These are phyloP conservation scores for Lycocerus yunnanus DNA, from an alignment of 2,888 invertebrate genomes.

Conservation along the genomic window DNA sequence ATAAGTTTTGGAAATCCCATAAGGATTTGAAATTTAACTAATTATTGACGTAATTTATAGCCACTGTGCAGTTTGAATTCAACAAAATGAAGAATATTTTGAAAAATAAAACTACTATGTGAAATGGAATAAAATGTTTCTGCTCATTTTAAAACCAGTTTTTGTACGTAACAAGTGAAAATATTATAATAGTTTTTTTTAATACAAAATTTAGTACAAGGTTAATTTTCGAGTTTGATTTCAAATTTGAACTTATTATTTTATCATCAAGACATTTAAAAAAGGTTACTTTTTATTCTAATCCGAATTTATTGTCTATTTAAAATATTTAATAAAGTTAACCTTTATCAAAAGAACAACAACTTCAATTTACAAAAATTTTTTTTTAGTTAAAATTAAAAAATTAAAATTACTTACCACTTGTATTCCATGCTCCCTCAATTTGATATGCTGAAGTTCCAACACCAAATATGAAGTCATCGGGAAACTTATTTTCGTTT, in stretches of 20 bases:
- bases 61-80: not conserved
- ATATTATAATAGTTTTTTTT: not conserved
- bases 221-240: not conserved
- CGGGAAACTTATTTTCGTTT: conserved; percentile 37
- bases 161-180: not conserved
- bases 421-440: conserved; percentile 52
- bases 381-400: too few relatives aligned
- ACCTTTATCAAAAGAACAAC: too few relatives aligned
- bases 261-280: not conserved
- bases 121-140: not conserved
- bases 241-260: not conserved
- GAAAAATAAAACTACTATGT: not conserved
- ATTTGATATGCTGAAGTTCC: conserved; percentile 51
- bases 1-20: not conserved
- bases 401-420: conserved; percentile 34
- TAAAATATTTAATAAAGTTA: too few relatives aligned
- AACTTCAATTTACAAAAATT: too few relatives aligned
- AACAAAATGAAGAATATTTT: not conserved
- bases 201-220: not conserved
- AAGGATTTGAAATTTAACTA: not conserved
- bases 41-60: not conserved
- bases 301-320: too few relatives aligned
- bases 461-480: conserved; percentile 46
- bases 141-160: not conserved
- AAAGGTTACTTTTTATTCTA: too few relatives aligned